Percentiles rank a stretch among this genome's conserved stretches.
These are phyloP conservation scores for Embidobia sp. DNA, from an alignment of 2,888 invertebrate genomes.

Conservation along the genomic window DNA sequence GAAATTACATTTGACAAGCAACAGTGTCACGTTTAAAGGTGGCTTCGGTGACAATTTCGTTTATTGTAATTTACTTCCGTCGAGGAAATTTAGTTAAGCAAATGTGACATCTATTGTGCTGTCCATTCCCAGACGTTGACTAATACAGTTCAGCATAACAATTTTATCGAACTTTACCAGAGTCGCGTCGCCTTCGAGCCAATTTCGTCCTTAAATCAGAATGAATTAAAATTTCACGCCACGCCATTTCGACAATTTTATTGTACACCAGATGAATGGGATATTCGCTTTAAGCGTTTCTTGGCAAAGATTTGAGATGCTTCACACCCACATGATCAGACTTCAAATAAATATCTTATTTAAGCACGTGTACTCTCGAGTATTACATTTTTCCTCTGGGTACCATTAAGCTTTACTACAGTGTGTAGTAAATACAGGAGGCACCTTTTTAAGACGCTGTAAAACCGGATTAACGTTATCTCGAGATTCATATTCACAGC, in stretches of 20 bases:
- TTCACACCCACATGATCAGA: constrained; percentile 41
- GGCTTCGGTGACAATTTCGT: constrained; percentile 23
- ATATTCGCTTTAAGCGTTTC: constrained; percentile 26
- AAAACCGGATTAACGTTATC: constrained; percentile 33
- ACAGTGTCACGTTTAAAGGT: constrained; percentile 13
- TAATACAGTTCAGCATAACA: constrained; percentile 20
- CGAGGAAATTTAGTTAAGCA: constrained; percentile 29
- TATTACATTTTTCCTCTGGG: constrained; percentile 45
- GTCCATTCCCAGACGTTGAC: constrained; percentile 18
- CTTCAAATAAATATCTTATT: constrained; percentile 47
- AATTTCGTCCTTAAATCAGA: constrained; percentile 11
- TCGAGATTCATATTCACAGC: constrained; percentile 13
- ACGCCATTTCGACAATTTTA: constrained; percentile 25
- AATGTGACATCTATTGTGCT: constrained; percentile 37
- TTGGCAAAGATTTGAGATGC: constrained; percentile 32
- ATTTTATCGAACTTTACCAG: constrained; percentile 23
- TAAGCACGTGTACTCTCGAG: constrained; percentile 24
- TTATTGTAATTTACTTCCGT: constrained; percentile 39
- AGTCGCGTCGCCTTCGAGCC: neutral
- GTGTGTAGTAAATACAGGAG: constrained; percentile 18
- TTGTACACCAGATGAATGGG: constrained; percentile 24
- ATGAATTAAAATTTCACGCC: constrained; percentile 41
- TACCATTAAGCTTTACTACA: constrained; percentile 39
- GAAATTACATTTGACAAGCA: constrained; percentile 1
- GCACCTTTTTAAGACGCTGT: constrained; percentile 41